These are phyloP conservation scores for Clarias macrocephalus DNA, from an alignment of 2,113 vertebrate genomes.

Conservation along the genomic window DNA sequence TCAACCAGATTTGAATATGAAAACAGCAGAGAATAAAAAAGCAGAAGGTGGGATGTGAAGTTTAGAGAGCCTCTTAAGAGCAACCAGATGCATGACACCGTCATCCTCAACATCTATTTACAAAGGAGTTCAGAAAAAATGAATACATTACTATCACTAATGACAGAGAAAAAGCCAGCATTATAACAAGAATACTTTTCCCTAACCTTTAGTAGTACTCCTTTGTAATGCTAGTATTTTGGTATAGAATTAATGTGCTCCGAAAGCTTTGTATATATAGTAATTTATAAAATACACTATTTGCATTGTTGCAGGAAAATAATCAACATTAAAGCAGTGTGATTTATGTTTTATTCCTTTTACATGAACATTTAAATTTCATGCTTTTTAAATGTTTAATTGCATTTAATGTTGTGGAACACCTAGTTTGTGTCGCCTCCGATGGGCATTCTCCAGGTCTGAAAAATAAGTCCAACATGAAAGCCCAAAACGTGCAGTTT, in stretches of 20 bases:
- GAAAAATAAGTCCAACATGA: no score
- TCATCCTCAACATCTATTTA: slow-evolving; percentile 10
- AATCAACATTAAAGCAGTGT: background rate
- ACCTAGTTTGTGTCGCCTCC: no score
- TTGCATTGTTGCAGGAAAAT: background rate
- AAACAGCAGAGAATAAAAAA: slow-evolving; percentile 16
- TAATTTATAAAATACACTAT: background rate
- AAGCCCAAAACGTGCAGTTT: no score
- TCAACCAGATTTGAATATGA: slow-evolving; percentile 44
- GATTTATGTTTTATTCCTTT: background rate
- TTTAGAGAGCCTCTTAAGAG: slow-evolving; percentile 33
- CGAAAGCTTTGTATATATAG: background rate
- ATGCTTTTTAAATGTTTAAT: background rate
- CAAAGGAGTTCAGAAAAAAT: background rate
- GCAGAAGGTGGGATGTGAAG: slow-evolving; percentile 26
- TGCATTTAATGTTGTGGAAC: background rate
- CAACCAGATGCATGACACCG: background rate
- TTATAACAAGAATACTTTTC: no score
- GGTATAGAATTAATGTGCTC: background rate
- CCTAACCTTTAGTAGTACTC: background rate
- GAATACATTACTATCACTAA: background rate
- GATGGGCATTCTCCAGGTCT: no score
- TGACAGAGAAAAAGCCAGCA: background rate
- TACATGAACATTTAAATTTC: background rate
- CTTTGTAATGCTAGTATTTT: background rate